phyloP scores from a whole-genome alignment of 2,888 invertebrate species.

The Patella caerulea region DNA sequence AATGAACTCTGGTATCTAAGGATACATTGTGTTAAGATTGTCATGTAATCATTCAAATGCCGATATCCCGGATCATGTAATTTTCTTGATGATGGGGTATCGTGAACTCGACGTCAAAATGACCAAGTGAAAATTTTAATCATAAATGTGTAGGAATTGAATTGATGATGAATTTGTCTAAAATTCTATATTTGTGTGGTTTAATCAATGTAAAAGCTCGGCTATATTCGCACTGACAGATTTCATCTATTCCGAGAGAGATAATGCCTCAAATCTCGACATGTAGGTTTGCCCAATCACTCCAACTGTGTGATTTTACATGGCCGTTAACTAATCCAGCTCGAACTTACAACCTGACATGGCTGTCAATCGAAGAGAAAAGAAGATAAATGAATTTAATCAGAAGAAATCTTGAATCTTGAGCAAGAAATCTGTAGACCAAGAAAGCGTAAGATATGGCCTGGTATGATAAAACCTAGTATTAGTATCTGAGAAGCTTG shows the following conservation, averaged over 20 bases:
- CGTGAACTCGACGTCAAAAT: neutral
- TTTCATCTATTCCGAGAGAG: constrained; percentile 1
- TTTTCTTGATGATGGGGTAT: constrained; percentile 7
- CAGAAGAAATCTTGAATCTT: too few species aligned
- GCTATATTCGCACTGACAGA: constrained; percentile 1
- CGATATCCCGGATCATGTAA: constrained; percentile 6
- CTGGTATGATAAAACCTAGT: too few species aligned
- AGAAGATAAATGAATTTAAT: constrained; percentile 13
- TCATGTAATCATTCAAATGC: constrained; percentile 5
- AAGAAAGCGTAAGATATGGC: too few species aligned
- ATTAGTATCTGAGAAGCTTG: too few species aligned
- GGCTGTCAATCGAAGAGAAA: constrained; percentile 2
- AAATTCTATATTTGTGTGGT: neutral
- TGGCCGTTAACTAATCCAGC: constrained; percentile 5
- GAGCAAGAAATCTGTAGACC: too few species aligned
- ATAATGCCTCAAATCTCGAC: neutral
- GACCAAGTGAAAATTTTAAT: constrained; percentile 4
- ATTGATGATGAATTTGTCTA: constrained; percentile 5
- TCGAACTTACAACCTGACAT: constrained; percentile 6
- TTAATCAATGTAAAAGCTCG: constrained; percentile 1
- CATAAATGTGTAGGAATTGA: neutral
- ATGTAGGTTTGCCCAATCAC: neutral
- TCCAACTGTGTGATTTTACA: neutral
- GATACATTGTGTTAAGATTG: neutral
- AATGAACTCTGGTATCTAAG: constrained; percentile 6